Percentiles rank a stretch among this genome's conserved stretches.
Conservation (phyloP, 2,888 invertebrate genomes). For the Xestia c-nigrum region DNA sequence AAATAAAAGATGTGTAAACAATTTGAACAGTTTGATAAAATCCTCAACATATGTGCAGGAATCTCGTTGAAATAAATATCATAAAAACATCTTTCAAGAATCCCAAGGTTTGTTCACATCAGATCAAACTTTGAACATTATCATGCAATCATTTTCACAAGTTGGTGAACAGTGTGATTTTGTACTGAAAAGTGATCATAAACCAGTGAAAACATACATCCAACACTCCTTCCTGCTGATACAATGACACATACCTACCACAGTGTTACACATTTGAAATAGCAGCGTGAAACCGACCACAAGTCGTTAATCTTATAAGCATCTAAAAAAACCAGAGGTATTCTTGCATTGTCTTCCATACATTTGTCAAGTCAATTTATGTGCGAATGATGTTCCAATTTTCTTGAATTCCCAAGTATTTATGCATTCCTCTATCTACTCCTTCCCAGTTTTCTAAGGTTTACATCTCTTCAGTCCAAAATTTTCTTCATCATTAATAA, state of each 20-base stretch:
- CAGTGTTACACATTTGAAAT: slow-evolving; percentile 63
- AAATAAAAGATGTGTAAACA: slow-evolving; percentile 78
- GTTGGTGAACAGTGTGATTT: slow-evolving; percentile 83
- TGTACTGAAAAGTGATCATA: slow-evolving; percentile 88
- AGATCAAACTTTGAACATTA: slow-evolving; percentile 61
- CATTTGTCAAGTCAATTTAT: slow-evolving; percentile 41
- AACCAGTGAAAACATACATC: slow-evolving; percentile 84
- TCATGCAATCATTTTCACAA: slow-evolving; percentile 79
- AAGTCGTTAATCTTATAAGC: slow-evolving; percentile 59
- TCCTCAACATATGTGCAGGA: slow-evolving; percentile 74
- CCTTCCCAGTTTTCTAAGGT: slow-evolving; percentile 33
- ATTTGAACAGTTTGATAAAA: slow-evolving; percentile 72
- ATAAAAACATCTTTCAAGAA: slow-evolving; percentile 63
- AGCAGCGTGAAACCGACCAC: slow-evolving; percentile 71
- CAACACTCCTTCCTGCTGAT: slow-evolving; percentile 69
- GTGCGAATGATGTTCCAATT: slow-evolving; percentile 48
- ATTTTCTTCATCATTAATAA: slow-evolving; percentile 38
- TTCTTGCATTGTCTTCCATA: slow-evolving; percentile 60
- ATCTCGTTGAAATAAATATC: slow-evolving; percentile 70
- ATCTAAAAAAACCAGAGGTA: slow-evolving; percentile 76
- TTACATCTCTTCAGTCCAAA: slow-evolving; percentile 45
- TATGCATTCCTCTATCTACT: slow-evolving; percentile 50
- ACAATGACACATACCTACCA: slow-evolving; percentile 77
- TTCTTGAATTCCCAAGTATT: slow-evolving; percentile 53
- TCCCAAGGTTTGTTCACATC: slow-evolving; percentile 66